Conservation (phyloP, 1,140 invertebrate species). For the Cyphomyrmex costatus region DNA sequence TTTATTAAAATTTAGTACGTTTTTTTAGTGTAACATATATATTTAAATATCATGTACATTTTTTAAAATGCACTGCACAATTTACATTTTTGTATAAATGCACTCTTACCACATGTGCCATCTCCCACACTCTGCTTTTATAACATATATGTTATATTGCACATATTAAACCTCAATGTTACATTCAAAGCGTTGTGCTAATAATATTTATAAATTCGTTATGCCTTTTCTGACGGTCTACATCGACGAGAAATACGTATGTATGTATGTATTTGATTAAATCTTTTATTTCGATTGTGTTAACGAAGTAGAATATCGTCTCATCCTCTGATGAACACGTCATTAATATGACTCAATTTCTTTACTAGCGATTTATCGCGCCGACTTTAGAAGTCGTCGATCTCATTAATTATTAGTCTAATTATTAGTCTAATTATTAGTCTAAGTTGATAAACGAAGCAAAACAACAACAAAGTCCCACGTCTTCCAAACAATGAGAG, state of each 20-base stretch:
- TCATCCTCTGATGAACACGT: conserved; percentile 16
- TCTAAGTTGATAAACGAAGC: conserved; percentile 69
- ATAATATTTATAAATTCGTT: neutral
- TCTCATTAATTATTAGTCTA: conserved; percentile 77
- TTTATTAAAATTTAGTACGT: too few species aligned
- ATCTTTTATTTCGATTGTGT: conserved; percentile 19
- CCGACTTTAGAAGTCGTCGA: conserved; percentile 31
- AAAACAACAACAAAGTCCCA: conserved; percentile 82
- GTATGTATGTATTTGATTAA: neutral
- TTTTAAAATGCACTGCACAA: neutral
- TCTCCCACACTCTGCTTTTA: neutral
- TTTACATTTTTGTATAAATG: neutral
- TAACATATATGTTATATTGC: neutral
- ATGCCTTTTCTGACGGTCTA: conserved; percentile 36
- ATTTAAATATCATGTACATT: neutral
- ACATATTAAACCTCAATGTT: neutral
- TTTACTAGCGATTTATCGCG: conserved; percentile 65
- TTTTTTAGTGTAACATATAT: too few species aligned
- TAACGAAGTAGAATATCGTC: conserved; percentile 41
- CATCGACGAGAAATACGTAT: conserved; percentile 57
- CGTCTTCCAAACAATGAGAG: conserved; percentile 81
- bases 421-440: conserved; percentile 73
- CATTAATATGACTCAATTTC: conserved; percentile 61
- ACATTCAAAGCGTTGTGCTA: neutral
- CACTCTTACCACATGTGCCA: conserved; percentile 6